Conservation (phyloP, 2,888 invertebrate genomes). For the Rotaria magnacalcarata region DNA sequence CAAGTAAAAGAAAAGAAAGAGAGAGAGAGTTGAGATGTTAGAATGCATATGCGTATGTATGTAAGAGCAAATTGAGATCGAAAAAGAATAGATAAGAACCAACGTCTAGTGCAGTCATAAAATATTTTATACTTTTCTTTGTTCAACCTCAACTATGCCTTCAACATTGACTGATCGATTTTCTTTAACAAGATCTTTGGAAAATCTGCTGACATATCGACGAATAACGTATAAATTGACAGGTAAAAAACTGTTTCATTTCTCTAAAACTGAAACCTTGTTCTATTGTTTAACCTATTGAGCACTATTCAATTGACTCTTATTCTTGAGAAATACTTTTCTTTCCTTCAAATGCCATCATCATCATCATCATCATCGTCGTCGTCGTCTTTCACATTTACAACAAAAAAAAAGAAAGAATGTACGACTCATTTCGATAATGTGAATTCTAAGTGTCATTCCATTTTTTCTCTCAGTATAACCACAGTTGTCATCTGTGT, state of each 20-base stretch:
- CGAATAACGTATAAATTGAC: background rate
- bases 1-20: background rate
- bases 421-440: background rate
- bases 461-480: background rate
- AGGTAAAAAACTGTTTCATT: background rate
- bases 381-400: background rate
- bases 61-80: background rate
- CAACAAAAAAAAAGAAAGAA: background rate
- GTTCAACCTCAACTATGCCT: background rate
- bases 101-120: background rate
- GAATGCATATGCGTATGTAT: background rate
- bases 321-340: background rate
- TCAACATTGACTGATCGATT: background rate
- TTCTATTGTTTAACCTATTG: background rate
- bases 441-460: background rate
- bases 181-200: background rate
- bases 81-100: conserved; percentile 1
- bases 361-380: background rate
- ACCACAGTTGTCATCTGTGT: background rate
- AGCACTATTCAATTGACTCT: background rate
- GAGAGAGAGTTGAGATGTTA: background rate
- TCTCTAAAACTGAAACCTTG: background rate
- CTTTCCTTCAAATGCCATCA: background rate
- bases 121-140: background rate
- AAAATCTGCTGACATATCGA: background rate